Evolutionary conservation across 2,888 invertebrate genomes (phyloP), one percentile per base, ranked within the genome.

Genomic region (Platynereis dumerilii): DNA sequence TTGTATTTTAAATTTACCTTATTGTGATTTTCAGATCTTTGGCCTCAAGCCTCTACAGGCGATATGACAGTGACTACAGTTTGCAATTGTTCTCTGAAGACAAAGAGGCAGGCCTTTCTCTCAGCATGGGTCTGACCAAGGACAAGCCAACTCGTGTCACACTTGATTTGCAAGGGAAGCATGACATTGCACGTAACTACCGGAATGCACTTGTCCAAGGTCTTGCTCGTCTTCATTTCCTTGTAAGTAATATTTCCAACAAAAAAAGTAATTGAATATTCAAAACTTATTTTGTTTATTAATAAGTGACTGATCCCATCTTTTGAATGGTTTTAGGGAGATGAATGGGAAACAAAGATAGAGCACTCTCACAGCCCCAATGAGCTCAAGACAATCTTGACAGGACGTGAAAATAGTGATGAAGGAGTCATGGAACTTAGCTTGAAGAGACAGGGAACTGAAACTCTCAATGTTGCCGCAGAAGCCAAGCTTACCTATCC

Each of bases 311-410:
- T 20, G 2, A 10, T 27, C 52, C n/a, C 52, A 5, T 5, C 7
- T 34, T 28, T 28, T 57, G 7, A 34, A n/a, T n/a, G n/a, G n/a
- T 28, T 24, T 28, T 34, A 44, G 53, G 66, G 68, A 55, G 45
- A 56, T 63, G 54, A 69, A 53, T 64, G 60, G 24, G 52, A 62
- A 39, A 55, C 29, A 10, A 58, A 64, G 12, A 34, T 66, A 12
- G 59, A 67, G 24, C 68, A 70, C 66, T 27, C 53, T 20, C 62
- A 67, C 34, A 64, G 26, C 57, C 39, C n/a, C 17, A 57, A 60
- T 44, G 44, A 39, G 15, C 52, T 71, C 44, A 58, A 64, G 44
- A 54, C 56, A 53, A 63, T 60, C 26, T 60, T 48, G 42, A 54
- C 53, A n/a, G 10, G 59, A n/a, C 57, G 58, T 24, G 44, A 48